Evolutionary conservation across 2,888 invertebrate genomes (phyloP).

Genomic region (Agrotis clavis): DNA sequence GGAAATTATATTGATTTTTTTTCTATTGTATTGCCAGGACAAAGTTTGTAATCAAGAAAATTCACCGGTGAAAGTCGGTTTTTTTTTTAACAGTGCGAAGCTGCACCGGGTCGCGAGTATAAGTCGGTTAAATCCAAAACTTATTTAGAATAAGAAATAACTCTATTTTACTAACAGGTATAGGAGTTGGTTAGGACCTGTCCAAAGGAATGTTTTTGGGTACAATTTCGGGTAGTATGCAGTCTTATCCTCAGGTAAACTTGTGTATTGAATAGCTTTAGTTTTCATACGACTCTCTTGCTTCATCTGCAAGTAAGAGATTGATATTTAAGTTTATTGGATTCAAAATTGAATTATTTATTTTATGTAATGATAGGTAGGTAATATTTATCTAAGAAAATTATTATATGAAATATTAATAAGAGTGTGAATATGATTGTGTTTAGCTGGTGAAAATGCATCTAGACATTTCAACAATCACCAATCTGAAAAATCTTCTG

Average conservation of each 20-base stretch:
- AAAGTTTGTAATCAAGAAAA: too few species aligned
- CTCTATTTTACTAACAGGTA: slow-evolving; percentile 31
- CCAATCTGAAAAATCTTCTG: too few species aligned
- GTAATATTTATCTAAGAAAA: too few species aligned
- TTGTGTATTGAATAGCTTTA: slow-evolving; percentile 19
- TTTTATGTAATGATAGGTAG: too few species aligned
- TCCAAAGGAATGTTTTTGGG: background rate
- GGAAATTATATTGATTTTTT: too few species aligned
- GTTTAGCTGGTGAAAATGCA: background rate
- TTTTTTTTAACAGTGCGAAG: too few species aligned
- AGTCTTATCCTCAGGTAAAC: slow-evolving; percentile 13
- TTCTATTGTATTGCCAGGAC: too few species aligned
- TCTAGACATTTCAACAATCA: too few species aligned
- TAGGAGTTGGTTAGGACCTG: background rate
- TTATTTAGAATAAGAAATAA: background rate
- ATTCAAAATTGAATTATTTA: background rate
- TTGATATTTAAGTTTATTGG: slow-evolving; percentile 1
- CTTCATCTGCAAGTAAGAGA: slow-evolving; percentile 42
- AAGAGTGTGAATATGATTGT: too few species aligned
- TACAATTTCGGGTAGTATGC: slow-evolving; percentile 1
- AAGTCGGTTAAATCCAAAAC: background rate
- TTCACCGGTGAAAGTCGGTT: too few species aligned
- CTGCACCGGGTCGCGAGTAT: too few species aligned
- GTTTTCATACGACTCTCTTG: slow-evolving; percentile 18
- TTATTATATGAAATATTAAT: too few species aligned